phyloP scores from a whole-genome alignment of 2,888 invertebrate genomes.

The Aplocera efformata region DNA sequence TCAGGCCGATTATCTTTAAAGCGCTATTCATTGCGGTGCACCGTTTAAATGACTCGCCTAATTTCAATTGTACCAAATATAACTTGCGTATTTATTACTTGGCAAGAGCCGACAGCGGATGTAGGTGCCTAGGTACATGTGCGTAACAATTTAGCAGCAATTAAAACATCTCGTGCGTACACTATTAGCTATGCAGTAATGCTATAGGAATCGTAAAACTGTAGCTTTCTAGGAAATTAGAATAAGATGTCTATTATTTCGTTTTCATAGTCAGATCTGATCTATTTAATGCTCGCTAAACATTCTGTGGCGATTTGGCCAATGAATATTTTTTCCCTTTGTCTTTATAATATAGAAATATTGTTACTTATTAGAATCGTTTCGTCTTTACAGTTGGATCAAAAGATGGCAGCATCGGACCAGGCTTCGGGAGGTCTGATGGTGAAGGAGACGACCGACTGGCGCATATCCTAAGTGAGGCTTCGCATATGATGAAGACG shows the following conservation, averaged over 20 bases:
- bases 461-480: slow-evolving; percentile 95
- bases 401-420: slow-evolving; percentile 88
- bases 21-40: slow-evolving; percentile 55
- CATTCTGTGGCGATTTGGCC: slow-evolving; percentile 11
- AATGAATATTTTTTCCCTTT: slow-evolving; percentile 8
- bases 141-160: slow-evolving; percentile 67
- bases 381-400: slow-evolving; percentile 79
- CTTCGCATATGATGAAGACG: slow-evolving; percentile 92
- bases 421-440: slow-evolving; percentile 88
- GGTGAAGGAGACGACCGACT: slow-evolving; percentile 93
- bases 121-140: slow-evolving; percentile 38
- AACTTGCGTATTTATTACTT: slow-evolving; percentile 74
- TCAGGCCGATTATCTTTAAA: slow-evolving; percentile 68
- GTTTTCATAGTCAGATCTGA: slow-evolving; percentile 19
- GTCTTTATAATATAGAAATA: slow-evolving; percentile 5
- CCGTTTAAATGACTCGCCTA: slow-evolving; percentile 73
- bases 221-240: slow-evolving; percentile 29
- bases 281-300: slow-evolving; percentile 13
- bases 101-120: slow-evolving; percentile 57
- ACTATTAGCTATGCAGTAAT: slow-evolving; percentile 37
- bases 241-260: slow-evolving; percentile 15
- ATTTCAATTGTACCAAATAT: slow-evolving; percentile 79
- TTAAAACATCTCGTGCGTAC: slow-evolving; percentile 59
- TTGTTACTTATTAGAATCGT: slow-evolving; percentile 9
- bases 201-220: slow-evolving; percentile 37